Evolutionary conservation across 2,113 vertebrate species (phyloP).

Genomic region (Taurulus bubalis): DNA sequence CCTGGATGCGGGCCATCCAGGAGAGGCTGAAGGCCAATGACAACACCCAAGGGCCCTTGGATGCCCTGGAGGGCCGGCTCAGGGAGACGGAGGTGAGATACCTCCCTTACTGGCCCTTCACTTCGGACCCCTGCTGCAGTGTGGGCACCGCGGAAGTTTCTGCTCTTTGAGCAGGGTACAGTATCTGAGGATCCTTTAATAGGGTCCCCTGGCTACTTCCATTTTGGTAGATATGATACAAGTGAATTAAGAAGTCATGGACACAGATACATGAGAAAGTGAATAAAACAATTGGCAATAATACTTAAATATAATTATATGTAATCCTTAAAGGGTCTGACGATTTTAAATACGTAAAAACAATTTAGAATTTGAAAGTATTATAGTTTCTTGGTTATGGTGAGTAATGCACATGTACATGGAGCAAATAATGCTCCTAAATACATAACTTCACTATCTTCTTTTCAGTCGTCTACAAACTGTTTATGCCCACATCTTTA

Average conservation of each 20-base stretch:
- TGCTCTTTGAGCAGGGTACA: not conserved
- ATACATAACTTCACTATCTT: not conserved
- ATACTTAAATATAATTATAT: not conserved
- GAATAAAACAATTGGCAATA: not conserved
- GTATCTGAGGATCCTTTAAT: not conserved
- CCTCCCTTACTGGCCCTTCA: constrained; percentile 4
- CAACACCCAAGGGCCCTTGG: constrained; percentile 91
- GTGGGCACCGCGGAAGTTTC: too few species aligned
- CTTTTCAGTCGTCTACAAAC: not conserved
- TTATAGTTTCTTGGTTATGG: not conserved
- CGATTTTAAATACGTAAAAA: not conserved
- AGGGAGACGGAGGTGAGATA: constrained; percentile 90
- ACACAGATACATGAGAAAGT: not conserved
- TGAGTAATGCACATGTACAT: too few species aligned
- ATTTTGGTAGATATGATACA: not conserved
- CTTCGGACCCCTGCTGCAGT: constrained; percentile 9
- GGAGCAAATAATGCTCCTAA: not conserved
- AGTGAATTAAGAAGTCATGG: not conserved
- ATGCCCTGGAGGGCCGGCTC: constrained; percentile 90
- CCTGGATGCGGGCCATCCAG: constrained; percentile 91
- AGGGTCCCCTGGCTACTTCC: too few species aligned
- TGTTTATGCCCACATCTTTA: too few species aligned
- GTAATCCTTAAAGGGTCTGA: not conserved
- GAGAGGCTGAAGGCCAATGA: constrained; percentile 89
- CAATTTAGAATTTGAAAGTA: not conserved